phyloP scores from a whole-genome alignment of 2,888 invertebrate genomes.

The Megalurothrips usitatus region DNA sequence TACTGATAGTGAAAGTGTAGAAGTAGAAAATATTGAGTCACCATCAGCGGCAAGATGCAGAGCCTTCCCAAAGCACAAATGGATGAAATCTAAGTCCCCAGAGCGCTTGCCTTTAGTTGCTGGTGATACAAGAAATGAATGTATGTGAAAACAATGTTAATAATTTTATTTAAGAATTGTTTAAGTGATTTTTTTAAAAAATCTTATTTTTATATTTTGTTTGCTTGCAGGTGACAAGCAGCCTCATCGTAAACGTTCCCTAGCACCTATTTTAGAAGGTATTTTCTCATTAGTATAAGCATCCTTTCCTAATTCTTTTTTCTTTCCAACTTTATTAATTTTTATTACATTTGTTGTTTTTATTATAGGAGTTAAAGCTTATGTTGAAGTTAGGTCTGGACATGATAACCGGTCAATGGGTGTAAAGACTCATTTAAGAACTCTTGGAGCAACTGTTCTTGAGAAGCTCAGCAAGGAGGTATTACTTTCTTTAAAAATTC shows the following conservation, averaged over 20 bases:
- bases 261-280: background rate
- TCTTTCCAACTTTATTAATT: background rate
- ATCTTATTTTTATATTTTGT: background rate
- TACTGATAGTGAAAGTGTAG: background rate
- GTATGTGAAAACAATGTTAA: background rate
- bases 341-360: background rate
- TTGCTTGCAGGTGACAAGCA: background rate
- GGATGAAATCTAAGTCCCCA: background rate
- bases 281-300: background rate
- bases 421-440: background rate
- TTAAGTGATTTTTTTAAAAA: background rate
- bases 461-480: background rate
- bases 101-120: background rate
- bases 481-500: background rate
- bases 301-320: background rate
- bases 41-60: conserved; percentile 8
- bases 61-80: background rate
- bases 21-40: background rate
- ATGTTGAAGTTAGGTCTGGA: background rate
- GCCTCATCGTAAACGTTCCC: background rate
- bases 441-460: background rate
- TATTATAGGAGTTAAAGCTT: background rate
- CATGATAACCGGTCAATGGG: conserved; percentile 4
- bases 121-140: background rate
- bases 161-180: background rate